Evolutionary conservation across 2,797 vertebrate genomes (phyloP).

Genomic region (Chiloscyllium punctatum): DNA sequence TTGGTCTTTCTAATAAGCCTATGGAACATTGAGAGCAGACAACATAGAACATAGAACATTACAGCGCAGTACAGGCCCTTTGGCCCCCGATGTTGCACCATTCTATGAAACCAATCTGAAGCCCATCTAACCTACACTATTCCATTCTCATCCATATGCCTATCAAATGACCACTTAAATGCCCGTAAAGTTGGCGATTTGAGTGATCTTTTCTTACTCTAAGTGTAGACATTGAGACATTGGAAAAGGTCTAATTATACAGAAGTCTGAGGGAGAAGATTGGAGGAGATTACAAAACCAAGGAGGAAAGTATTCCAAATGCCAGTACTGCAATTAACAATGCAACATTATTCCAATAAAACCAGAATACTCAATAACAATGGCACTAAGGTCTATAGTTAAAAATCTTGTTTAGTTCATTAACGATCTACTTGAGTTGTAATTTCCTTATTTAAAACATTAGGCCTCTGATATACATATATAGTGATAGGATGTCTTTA

Average conservation of each 20-base stretch:
- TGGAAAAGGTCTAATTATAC: background rate
- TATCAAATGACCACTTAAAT: no score
- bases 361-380: background rate
- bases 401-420: background rate
- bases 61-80: no score
- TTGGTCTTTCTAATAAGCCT: background rate
- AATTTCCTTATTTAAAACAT: background rate
- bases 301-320: background rate
- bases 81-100: no score
- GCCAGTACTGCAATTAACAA: background rate
- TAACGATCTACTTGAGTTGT: background rate
- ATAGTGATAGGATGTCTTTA: background rate
- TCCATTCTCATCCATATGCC: no score
- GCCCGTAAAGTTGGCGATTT: no score
- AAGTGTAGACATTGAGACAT: background rate
- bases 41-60: background rate
- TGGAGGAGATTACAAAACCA: background rate
- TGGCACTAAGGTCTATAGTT: background rate
- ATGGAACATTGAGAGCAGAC: background rate
- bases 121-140: no score
- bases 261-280: background rate
- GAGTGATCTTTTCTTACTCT: background rate
- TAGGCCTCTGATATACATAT: background rate
- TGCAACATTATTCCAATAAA: background rate
- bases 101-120: no score